Evolutionary conservation across 2,113 vertebrate species (phyloP).

Genomic region (Caranx melampygus): DNA sequence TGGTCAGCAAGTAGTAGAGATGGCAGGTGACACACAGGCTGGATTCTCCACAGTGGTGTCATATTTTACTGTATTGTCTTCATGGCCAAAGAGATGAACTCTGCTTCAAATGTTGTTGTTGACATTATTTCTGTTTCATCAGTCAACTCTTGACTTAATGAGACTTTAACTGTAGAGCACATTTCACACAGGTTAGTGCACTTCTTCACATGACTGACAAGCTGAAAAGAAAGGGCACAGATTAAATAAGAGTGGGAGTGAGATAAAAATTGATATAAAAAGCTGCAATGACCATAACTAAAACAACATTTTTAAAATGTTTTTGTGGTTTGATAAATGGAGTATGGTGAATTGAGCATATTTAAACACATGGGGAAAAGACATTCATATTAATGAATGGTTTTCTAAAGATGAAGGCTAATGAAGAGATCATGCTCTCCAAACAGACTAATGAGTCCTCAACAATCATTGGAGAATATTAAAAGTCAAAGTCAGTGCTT

Average conservation of each 20-base stretch:
- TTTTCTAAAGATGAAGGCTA: constrained; percentile 31
- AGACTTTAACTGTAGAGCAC: too few relatives aligned
- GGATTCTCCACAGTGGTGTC: not conserved
- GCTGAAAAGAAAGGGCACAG: too few relatives aligned
- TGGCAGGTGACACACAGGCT: not conserved
- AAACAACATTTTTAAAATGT: too few relatives aligned
- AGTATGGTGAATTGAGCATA: not conserved
- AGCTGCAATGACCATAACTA: too few relatives aligned
- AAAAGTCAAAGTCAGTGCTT: constrained; percentile 6
- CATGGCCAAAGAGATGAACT: not conserved
- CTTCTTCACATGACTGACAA: too few relatives aligned
- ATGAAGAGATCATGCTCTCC: constrained; percentile 35
- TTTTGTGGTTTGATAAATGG: not conserved
- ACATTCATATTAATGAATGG: constrained; percentile 33
- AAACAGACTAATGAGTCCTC: constrained; percentile 20
- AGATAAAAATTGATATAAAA: too few relatives aligned
- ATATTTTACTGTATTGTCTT: not conserved
- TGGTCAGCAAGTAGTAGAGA: constrained; percentile 42
- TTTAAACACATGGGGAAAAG: constrained; percentile 7
- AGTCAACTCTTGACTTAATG: too few relatives aligned
- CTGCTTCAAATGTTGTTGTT: not conserved
- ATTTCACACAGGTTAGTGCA: too few relatives aligned
- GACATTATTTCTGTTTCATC: not conserved
- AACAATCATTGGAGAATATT: constrained; percentile 10
- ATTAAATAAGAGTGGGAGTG: too few relatives aligned